Base-by-base conservation (phyloP, 2,888 invertebrate species). In the Synergus japonicus region DNA sequence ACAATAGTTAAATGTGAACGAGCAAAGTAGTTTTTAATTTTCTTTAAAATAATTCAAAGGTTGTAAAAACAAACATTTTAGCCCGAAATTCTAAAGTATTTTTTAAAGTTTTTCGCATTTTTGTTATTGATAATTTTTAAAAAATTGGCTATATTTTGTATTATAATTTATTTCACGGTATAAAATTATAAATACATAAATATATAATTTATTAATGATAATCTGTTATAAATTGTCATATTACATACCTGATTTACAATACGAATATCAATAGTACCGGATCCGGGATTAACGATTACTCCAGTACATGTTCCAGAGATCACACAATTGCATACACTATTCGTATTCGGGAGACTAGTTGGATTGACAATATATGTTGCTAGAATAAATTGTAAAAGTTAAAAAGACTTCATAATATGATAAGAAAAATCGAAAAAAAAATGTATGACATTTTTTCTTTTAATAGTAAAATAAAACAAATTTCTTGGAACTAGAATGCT, bases 221-320 rank as follows among this genome's bases (percentile, higher is more conserved):
- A 46, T 46, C 22, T 22, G 22, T 22, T 22, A 22, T 22, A 22
- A 22, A 22, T 18, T 60, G 0, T 60, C 18, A 8, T 9, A 22
- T 22, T 9, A 60, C 22, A n/a, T 22, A 60, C 60, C 60, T 60
- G 18, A 60, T 60, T 60, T 60, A 60, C 60, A 22, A 60, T 60
- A 10, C 60, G 60, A 22, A 60, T 60, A 22, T 60, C 60, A 8
- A 60, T 60, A 22, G 60, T 10, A 22, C 60, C 60, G 7, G 60
- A 10, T 10, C 60, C 60, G 1, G 60, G 60, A 60, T 60, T 22
- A 22, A 60, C 60, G 18, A 60, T 12, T 60, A 60, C 18, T 22
- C 60, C 60, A 22, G 10, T 22, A 22, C 60, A 22, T 60, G 60
- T 60, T 60, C 60, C 60, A 12, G n/a, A 22, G 18, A 60, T 22